phyloP scores from a whole-genome alignment of 2,113 vertebrate genomes.

The Acinonyx jubatus region DNA sequence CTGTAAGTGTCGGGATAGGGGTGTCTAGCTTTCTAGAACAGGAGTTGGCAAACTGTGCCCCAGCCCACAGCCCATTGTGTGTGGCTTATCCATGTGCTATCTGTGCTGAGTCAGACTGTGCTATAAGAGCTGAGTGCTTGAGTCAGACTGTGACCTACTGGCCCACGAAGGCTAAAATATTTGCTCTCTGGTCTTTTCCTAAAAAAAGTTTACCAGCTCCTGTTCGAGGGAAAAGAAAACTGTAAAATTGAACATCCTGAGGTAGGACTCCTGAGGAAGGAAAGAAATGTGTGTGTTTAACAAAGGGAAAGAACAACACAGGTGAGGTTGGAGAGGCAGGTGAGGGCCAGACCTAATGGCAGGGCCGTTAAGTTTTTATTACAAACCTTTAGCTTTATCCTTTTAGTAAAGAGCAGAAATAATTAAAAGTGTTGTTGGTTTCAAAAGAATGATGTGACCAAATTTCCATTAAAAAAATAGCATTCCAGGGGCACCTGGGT shows the following conservation, averaged over 20 bases:
- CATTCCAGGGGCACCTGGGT: neutral
- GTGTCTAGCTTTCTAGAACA: neutral
- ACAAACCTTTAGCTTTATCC: neutral
- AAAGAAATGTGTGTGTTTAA: neutral
- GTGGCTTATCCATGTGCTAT: neutral
- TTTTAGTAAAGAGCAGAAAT: neutral
- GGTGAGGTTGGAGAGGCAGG: neutral
- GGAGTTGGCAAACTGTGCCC: neutral
- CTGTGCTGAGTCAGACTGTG: neutral
- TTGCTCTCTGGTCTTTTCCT: neutral
- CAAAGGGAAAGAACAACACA: neutral
- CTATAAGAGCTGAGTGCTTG: neutral
- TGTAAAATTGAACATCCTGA: neutral
- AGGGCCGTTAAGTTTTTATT: neutral
- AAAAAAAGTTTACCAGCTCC: neutral
- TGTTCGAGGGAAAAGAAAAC: neutral
- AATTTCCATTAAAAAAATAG: conserved; percentile 2
- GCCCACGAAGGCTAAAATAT: neutral
- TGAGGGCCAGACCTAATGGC: neutral
- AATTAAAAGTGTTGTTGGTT: neutral
- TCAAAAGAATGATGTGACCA: neutral
- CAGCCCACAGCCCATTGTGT: too few relatives aligned
- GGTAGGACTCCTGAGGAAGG: neutral
- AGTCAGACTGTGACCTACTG: neutral
- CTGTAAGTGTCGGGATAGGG: neutral